phyloP scores from a whole-genome alignment of 2,888 invertebrate species.

The Cepaea hortensis region DNA sequence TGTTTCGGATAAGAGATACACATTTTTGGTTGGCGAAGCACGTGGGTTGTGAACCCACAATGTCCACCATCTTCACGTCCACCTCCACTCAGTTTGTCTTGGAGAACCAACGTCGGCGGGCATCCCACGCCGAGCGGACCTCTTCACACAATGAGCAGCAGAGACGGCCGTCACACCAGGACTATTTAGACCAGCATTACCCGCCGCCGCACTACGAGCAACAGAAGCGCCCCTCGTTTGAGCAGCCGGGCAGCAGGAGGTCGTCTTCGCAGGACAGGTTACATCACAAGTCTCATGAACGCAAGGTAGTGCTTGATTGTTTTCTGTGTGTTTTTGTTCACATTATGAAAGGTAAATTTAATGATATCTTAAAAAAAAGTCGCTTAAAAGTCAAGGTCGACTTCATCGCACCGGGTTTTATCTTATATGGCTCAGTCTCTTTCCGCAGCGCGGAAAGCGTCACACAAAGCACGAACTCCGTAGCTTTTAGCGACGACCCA shows the following conservation, averaged over 20 bases:
- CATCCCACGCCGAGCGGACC: constrained; percentile 49
- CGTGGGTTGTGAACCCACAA: not conserved
- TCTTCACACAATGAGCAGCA: constrained; percentile 38
- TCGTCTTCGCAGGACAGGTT: constrained; percentile 30
- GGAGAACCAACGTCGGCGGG: constrained; percentile 50
- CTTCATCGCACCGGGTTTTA: too few species aligned
- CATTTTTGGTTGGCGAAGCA: too few species aligned
- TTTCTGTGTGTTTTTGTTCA: not conserved
- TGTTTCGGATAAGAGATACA: too few species aligned
- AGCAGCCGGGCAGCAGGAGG: constrained; percentile 25
- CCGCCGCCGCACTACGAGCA: constrained; percentile 41
- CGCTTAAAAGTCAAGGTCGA: too few species aligned
- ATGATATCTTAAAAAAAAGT: too few species aligned
- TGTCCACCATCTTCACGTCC: constrained; percentile 54
- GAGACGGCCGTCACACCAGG: constrained; percentile 45
- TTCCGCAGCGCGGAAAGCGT: too few species aligned
- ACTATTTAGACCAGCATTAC: constrained; percentile 38
- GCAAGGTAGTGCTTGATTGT: constrained; percentile 8
- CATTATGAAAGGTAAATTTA: too few species aligned
- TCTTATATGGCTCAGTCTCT: too few species aligned
- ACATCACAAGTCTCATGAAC: constrained; percentile 45
- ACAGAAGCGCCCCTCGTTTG: constrained; percentile 34
- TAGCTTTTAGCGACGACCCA: too few species aligned
- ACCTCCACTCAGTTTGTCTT: constrained; percentile 55
- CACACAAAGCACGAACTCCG: too few species aligned